A percentile compares a stretch with the other conserved stretches of the same genome.
These are phyloP conservation scores for Gambelia wislizenii DNA, from an alignment of 2,797 vertebrate genomes.

Conservation along the genomic window DNA sequence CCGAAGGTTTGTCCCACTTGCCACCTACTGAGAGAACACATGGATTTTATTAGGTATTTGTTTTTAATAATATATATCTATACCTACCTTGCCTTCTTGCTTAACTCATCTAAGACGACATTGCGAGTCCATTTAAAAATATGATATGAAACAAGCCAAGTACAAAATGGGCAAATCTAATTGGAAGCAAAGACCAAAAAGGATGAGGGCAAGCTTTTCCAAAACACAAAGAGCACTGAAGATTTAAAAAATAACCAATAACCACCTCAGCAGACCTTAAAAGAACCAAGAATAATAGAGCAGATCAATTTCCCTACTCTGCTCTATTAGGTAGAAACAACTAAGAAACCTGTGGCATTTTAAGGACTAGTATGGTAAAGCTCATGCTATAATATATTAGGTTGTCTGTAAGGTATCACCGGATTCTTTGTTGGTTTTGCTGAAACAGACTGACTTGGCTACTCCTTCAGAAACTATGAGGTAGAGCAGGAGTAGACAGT, in stretches of 20 bases:
- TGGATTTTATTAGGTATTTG: slow-evolving; percentile 11
- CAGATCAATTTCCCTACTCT: neutral
- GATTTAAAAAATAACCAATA: neutral
- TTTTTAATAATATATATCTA: slow-evolving; percentile 22
- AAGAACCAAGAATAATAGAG: neutral
- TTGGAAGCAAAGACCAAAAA: neutral
- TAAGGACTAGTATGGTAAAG: too few relatives aligned
- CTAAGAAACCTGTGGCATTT: too few relatives aligned
- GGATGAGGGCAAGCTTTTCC: neutral
- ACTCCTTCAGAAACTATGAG: too few relatives aligned
- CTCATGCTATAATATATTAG: too few relatives aligned
- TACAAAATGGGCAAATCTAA: neutral
- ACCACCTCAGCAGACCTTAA: neutral
- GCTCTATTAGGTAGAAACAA: too few relatives aligned
- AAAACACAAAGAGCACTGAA: neutral
- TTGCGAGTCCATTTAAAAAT: neutral
- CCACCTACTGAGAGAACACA: slow-evolving; percentile 86
- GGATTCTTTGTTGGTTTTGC: too few relatives aligned
- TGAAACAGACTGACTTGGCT: too few relatives aligned
- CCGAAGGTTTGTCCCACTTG: slow-evolving; percentile 93
- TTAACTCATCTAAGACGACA: neutral
- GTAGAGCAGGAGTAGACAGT: neutral
- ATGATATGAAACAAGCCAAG: neutral
- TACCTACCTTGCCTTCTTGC: neutral
- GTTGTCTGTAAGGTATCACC: too few relatives aligned